Percentiles rank a stretch among this genome's conserved stretches.
phyloP scores from a whole-genome alignment of 2,797 vertebrate species.

The Amazona finschi region DNA sequence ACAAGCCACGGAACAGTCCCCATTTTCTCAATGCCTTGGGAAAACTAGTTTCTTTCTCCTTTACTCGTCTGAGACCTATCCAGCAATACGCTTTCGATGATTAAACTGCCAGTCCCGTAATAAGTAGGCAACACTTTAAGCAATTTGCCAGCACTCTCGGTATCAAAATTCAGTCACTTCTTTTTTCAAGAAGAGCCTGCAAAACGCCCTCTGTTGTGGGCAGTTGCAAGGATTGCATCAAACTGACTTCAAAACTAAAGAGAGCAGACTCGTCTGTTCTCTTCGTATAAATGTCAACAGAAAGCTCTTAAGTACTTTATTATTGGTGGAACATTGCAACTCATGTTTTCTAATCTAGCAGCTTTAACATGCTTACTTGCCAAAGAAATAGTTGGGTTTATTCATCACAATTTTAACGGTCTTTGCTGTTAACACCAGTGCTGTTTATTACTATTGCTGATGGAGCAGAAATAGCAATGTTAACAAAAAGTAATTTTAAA shows the following conservation, averaged over 20 bases:
- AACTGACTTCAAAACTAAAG: slow-evolving; percentile 39
- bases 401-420: slow-evolving; percentile 41
- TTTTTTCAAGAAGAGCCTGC: slow-evolving; percentile 51
- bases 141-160: slow-evolving; percentile 74
- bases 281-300: slow-evolving; percentile 46
- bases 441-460: slow-evolving; percentile 5
- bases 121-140: slow-evolving; percentile 73
- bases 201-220: slow-evolving; percentile 59
- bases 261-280: slow-evolving; percentile 44
- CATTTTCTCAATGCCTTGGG: background rate
- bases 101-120: slow-evolving; percentile 78
- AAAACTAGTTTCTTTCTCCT: background rate
- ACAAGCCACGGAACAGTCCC: background rate
- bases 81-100: slow-evolving; percentile 65
- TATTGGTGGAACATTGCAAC: slow-evolving; percentile 45
- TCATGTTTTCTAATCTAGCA: slow-evolving; percentile 53
- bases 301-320: slow-evolving; percentile 63
- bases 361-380: slow-evolving; percentile 45
- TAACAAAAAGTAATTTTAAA: background rate
- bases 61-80: slow-evolving; percentile 38
- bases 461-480: background rate
- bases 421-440: slow-evolving; percentile 6
- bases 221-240: slow-evolving; percentile 64
- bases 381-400: slow-evolving; percentile 50
- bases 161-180: slow-evolving; percentile 77